Evolutionary conservation across 35 echinoderm and acorn worm species (phyloP).

Genomic region (Apostichopus japonicus): DNA sequence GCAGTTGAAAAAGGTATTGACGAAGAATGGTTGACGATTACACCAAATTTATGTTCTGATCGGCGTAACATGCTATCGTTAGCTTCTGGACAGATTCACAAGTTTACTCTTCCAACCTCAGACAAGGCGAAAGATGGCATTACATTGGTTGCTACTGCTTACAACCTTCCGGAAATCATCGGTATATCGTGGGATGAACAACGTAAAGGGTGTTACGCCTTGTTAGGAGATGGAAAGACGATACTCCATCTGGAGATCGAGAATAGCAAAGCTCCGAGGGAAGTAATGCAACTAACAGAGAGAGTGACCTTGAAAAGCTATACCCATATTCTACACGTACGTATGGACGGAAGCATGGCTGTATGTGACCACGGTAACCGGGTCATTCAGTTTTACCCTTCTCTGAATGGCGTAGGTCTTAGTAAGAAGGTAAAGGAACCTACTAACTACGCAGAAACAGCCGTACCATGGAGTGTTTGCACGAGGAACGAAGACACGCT

Average conservation of each 20-base stretch:
- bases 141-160: background rate
- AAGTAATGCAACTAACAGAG: background rate
- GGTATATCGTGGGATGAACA: background rate
- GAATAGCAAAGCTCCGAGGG: background rate
- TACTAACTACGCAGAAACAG: background rate
- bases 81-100: background rate
- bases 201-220: background rate
- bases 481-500: background rate
- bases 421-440: background rate
- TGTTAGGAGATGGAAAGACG: background rate
- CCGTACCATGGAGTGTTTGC: background rate
- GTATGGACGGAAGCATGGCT: background rate
- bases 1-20: background rate
- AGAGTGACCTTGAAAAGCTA: background rate
- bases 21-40: background rate
- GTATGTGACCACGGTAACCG: background rate
- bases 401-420: background rate
- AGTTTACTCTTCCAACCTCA: background rate
- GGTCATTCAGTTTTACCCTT: background rate
- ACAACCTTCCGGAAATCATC: background rate
- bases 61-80: background rate
- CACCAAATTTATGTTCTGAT: background rate
- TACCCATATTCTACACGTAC: slow-evolving; percentile 4
- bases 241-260: background rate
- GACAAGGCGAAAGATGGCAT: background rate